Evolutionary conservation across 2,113 vertebrate species (phyloP).

Genomic region (Sclerurus mexicanus): DNA sequence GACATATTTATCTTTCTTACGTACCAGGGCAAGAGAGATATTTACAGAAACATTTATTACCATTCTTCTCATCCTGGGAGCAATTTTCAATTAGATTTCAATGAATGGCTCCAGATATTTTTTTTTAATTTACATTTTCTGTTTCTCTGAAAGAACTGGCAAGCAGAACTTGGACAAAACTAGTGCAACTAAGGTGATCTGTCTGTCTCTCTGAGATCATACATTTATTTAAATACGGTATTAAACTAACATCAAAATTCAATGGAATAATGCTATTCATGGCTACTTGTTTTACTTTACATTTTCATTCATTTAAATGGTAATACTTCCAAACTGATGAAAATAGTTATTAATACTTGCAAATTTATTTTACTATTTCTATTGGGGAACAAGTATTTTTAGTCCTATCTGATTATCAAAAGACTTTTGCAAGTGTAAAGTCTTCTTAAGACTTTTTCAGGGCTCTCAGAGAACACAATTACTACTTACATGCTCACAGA

Average conservation of each 20-base stretch:
- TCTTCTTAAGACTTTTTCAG: neutral
- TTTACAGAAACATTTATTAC: neutral
- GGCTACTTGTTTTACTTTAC: neutral
- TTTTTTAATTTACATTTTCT: neutral
- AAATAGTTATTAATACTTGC: neutral
- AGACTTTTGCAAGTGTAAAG: neutral
- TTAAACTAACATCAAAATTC: neutral
- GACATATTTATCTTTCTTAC: neutral
- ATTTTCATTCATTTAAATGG: neutral
- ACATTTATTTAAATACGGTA: neutral
- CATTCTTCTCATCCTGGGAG: neutral
- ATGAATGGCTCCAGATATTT: neutral
- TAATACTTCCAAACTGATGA: neutral
- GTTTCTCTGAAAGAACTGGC: neutral
- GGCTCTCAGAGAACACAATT: neutral
- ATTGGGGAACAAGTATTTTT: neutral
- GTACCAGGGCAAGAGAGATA: accelerated
- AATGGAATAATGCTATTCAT: neutral
- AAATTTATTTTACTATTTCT: neutral
- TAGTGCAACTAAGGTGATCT: neutral
- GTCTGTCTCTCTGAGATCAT: neutral
- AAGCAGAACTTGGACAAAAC: neutral
- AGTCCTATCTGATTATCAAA: neutral
- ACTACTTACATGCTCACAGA: neutral
- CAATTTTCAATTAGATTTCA: neutral